These are phyloP conservation scores for Microtus richardsoni DNA, from an alignment of 2,113 vertebrate genomes.

Conservation along the genomic window DNA sequence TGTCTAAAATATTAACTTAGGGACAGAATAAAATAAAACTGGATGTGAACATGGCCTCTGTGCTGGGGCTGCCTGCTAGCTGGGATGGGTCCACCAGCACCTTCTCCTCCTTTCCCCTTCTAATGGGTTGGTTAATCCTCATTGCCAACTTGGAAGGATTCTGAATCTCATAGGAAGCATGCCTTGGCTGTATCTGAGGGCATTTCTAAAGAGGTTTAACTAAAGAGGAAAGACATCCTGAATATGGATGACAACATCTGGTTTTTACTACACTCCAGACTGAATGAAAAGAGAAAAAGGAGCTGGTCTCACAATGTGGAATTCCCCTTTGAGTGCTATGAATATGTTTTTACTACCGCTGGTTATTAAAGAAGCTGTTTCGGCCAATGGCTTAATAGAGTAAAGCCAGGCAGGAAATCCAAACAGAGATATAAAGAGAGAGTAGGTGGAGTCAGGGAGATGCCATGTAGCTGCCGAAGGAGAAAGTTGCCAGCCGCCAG, in stretches of 20 bases:
- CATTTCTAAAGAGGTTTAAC: neutral
- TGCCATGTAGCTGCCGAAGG: too few species aligned
- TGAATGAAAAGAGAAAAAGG: neutral
- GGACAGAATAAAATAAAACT: neutral
- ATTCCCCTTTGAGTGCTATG: too few species aligned
- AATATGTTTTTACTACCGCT: too few species aligned
- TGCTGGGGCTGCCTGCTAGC: neutral
- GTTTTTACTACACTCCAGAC: too few species aligned
- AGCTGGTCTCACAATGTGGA: neutral
- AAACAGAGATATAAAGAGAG: too few species aligned
- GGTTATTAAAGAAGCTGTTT: too few species aligned
- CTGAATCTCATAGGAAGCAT: neutral
- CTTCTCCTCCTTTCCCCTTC: neutral
- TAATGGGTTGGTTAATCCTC: neutral
- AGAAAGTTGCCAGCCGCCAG: too few species aligned
- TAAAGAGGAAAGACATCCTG: neutral
- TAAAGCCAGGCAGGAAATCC: too few species aligned
- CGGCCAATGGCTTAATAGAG: too few species aligned
- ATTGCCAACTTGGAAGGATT: neutral
- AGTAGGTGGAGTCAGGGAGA: too few species aligned
- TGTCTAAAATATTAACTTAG: constrained; percentile 29
- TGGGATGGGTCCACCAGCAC: neutral
- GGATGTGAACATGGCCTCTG: neutral
- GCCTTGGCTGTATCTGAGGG: neutral
- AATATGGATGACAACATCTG: too few species aligned